Percentiles rank a stretch among this genome's conserved stretches.
Conservation (phyloP, 2,888 invertebrate genomes). For the Arctia plantaginis region DNA sequence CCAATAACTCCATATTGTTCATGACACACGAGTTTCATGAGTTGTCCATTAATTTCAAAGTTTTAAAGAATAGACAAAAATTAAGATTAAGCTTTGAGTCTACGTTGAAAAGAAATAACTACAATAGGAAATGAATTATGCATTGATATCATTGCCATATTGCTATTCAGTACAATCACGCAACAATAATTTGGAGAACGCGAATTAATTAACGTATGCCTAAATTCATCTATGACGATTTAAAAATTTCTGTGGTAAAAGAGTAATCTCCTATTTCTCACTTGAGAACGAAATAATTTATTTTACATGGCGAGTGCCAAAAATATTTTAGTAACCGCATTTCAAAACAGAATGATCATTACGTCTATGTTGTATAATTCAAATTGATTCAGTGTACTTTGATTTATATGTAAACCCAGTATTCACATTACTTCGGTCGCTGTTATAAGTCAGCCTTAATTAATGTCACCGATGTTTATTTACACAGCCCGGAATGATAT, state of each 20-base stretch:
- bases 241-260: too few relatives aligned
- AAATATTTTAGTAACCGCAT: not conserved
- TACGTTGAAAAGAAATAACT: not conserved
- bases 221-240: slow-evolving; percentile 4
- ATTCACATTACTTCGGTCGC: not conserved
- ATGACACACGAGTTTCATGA: not conserved
- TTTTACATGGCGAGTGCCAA: not conserved
- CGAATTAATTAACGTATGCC: slow-evolving; percentile 14
- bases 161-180: slow-evolving; percentile 8
- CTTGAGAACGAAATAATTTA: too few relatives aligned
- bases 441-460: not conserved
- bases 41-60: not conserved
- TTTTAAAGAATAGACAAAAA: not conserved
- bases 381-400: not conserved
- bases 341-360: not conserved
- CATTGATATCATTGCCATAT: slow-evolving; percentile 5
- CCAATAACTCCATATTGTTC: not conserved
- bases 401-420: too few relatives aligned
- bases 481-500: not conserved
- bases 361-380: not conserved
- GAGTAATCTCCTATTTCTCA: too few relatives aligned
- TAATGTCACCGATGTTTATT: not conserved
- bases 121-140: slow-evolving; percentile 4
- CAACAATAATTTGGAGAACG: slow-evolving; percentile 6
- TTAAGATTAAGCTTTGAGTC: not conserved